These are phyloP conservation scores for Pristionchus mayeri DNA, from an alignment of 2,888 invertebrate genomes.

Conservation along the genomic window DNA sequence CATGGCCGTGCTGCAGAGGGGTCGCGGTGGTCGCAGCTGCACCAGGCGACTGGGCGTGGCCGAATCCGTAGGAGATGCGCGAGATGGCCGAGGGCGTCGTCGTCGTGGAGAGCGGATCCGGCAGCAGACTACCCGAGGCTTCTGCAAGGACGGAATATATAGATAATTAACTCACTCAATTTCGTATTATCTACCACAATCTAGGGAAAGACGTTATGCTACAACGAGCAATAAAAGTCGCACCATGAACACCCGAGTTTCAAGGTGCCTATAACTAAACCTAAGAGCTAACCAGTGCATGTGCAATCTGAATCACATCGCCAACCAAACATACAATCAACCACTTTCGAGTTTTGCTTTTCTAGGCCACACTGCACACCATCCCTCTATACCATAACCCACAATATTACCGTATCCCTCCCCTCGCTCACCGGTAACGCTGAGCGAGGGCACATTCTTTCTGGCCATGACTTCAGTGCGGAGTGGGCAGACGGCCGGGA, in stretches of 20 bases:
- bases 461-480: not conserved
- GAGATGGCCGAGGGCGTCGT: slow-evolving; percentile 14
- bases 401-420: not conserved
- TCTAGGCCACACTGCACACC: not conserved
- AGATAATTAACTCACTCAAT: too few relatives aligned
- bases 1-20: not conserved
- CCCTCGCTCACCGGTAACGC: slow-evolving; percentile 3
- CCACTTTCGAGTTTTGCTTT: too few relatives aligned
- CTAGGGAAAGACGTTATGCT: too few relatives aligned
- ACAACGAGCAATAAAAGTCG: too few relatives aligned
- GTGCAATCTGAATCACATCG: too few relatives aligned
- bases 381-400: not conserved
- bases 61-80: not conserved
- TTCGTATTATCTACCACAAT: too few relatives aligned
- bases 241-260: too few relatives aligned
- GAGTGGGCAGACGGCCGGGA: not conserved
- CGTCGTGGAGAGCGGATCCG: not conserved
- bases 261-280: too few relatives aligned
- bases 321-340: too few relatives aligned
- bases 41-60: not conserved
- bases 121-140: not conserved
- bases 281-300: too few relatives aligned
- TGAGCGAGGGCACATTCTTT: not conserved
- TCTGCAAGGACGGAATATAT: not conserved
- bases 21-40: not conserved